Conservation (phyloP, 2,888 invertebrate species). For the Linnaemya vulpina region DNA sequence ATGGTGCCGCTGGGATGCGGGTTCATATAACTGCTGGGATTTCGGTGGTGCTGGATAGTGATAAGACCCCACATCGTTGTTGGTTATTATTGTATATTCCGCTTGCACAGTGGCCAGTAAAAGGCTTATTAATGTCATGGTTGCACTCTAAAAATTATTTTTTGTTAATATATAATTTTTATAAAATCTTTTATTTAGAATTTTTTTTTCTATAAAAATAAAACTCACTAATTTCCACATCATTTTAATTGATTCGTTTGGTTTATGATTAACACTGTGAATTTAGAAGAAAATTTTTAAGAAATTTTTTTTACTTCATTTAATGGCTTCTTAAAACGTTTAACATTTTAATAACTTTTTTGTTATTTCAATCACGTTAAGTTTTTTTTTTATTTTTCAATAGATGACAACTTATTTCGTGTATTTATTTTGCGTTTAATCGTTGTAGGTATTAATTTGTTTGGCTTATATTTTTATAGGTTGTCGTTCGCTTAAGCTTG, state of each 20-base stretch:
- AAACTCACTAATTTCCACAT: conserved; percentile 72
- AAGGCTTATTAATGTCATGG: conserved; percentile 60
- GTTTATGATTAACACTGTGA: not conserved
- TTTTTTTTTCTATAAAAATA: conserved; percentile 9
- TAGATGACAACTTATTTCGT: conserved; percentile 20
- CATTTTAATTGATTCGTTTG: conserved; percentile 6
- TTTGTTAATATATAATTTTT: conserved; percentile 4
- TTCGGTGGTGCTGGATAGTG: conserved; percentile 77
- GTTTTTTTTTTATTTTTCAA: conserved; percentile 23
- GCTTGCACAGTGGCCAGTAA: conserved; percentile 45
- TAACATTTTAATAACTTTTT: not conserved
- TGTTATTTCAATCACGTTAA: conserved; percentile 16
- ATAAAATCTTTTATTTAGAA: conserved; percentile 33
- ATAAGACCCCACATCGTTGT: conserved; percentile 75
- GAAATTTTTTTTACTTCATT: conserved; percentile 38
- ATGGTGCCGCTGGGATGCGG: not conserved
- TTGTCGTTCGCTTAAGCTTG: conserved; percentile 79
- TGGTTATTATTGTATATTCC: conserved; percentile 74
- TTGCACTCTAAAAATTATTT: conserved; percentile 63
- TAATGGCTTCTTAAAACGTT: conserved; percentile 18
- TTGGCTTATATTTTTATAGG: conserved; percentile 58
- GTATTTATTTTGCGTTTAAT: not conserved
- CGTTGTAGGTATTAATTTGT: conserved; percentile 49
- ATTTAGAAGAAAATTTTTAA: not conserved
- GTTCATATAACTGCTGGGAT: conserved; percentile 25